These are phyloP conservation scores for Thripadectes ignobilis DNA, from an alignment of 2,797 vertebrate genomes.

Conservation along the genomic window DNA sequence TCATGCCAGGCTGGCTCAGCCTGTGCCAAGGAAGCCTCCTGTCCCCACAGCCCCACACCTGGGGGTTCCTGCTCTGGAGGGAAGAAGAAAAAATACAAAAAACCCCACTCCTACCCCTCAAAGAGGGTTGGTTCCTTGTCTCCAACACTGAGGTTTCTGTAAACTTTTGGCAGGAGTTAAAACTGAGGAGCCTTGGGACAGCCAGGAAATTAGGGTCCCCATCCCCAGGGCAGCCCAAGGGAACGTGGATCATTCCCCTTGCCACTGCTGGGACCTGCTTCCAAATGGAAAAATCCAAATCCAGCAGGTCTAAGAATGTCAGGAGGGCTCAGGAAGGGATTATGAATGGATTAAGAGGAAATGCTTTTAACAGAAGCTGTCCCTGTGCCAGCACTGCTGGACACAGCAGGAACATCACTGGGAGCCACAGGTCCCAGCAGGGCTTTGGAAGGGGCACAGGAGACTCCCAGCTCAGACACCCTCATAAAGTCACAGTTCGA, in stretches of 20 bases:
- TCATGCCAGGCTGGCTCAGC: background rate
- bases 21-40: background rate
- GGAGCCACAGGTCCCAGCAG: background rate
- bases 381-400: background rate
- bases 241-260: background rate
- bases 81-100: background rate
- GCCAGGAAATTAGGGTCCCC: background rate
- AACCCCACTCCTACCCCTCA: background rate
- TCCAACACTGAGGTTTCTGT: background rate
- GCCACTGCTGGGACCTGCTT: background rate
- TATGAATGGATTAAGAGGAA: background rate
- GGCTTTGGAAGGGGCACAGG: accelerated
- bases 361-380: background rate
- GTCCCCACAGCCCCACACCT: background rate
- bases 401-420: background rate
- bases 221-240: background rate
- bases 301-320: background rate
- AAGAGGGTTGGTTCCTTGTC: background rate
- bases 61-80: background rate
- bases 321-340: background rate
- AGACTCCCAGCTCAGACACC: background rate
- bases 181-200: background rate
- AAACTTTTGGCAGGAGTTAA: background rate
- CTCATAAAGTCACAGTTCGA: accelerated
- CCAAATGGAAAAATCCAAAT: background rate